phyloP scores from a whole-genome alignment of 1,140 invertebrate genomes.

The Anastrepha obliqua region DNA sequence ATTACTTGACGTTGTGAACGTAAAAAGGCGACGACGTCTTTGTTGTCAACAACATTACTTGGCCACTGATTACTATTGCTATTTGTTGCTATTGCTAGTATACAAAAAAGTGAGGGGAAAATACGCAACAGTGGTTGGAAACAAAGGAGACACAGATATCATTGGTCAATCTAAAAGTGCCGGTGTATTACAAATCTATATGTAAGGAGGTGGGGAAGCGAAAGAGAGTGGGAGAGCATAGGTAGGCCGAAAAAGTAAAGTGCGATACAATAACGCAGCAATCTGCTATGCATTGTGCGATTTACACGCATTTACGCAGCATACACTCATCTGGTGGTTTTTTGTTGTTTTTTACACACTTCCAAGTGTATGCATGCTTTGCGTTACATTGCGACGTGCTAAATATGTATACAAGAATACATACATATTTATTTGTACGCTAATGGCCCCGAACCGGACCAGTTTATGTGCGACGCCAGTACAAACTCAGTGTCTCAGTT shows the following conservation, averaged over 20 bases:
- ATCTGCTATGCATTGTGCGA: neutral
- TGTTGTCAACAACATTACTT: constrained; percentile 42
- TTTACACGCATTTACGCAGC: constrained; percentile 29
- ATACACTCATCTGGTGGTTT: neutral
- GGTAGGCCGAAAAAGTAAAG: neutral
- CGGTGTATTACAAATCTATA: neutral
- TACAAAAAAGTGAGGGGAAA: neutral
- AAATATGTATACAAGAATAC: neutral
- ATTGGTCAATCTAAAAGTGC: constrained; percentile 28
- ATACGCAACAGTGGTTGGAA: constrained; percentile 29
- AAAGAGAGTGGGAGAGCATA: too few relatives aligned
- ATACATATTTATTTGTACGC: neutral
- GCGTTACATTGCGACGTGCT: constrained; percentile 24
- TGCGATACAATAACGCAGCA: neutral
- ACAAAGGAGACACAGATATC: constrained; percentile 11
- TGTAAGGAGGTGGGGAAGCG: neutral
- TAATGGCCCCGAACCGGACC: constrained; percentile 16
- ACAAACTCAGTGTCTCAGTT: neutral
- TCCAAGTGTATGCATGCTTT: constrained; percentile 8
- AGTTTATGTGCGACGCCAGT: constrained; percentile 14
- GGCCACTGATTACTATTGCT: constrained; percentile 27
- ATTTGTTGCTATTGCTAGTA: neutral
- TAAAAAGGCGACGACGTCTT: neutral
- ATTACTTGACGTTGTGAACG: constrained; percentile 26
- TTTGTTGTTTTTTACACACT: neutral